These are phyloP conservation scores for Nannoperca australis DNA, from an alignment of 2,797 vertebrate species.

Conservation along the genomic window DNA sequence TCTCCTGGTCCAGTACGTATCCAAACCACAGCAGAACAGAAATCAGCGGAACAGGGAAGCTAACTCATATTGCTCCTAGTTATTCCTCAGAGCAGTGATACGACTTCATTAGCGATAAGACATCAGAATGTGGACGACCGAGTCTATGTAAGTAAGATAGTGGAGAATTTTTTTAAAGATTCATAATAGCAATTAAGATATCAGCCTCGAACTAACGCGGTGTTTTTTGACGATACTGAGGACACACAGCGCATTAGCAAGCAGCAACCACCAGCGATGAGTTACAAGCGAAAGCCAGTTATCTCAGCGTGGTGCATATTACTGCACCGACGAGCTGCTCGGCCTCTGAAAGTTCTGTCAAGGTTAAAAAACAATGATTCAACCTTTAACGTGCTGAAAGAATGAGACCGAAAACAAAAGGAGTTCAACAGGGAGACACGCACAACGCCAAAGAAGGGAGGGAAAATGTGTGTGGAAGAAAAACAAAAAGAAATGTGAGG, in stretches of 20 bases:
- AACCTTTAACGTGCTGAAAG: slow-evolving; percentile 57
- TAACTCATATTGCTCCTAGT: slow-evolving; percentile 26
- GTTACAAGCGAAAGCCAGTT: slow-evolving; percentile 69
- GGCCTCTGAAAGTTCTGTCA: slow-evolving; percentile 65
- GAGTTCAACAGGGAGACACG: slow-evolving; percentile 53
- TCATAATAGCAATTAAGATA: slow-evolving; percentile 30
- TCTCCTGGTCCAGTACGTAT: slow-evolving; percentile 59
- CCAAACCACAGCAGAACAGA: slow-evolving; percentile 58
- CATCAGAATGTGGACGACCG: slow-evolving; percentile 34
- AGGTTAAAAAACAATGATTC: slow-evolving; percentile 74
- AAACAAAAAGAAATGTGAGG: slow-evolving; percentile 26
- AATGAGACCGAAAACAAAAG: slow-evolving; percentile 61
- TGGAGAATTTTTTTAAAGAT: slow-evolving; percentile 8
- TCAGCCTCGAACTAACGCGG: slow-evolving; percentile 17
- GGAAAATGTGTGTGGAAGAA: slow-evolving; percentile 1
- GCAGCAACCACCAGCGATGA: slow-evolving; percentile 55
- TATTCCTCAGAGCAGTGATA: slow-evolving; percentile 23
- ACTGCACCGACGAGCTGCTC: slow-evolving; percentile 54
- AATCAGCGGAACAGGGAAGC: slow-evolving; percentile 60
- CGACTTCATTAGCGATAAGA: slow-evolving; percentile 49
- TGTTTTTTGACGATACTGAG: slow-evolving; percentile 34
- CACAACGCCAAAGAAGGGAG: slow-evolving; percentile 56
- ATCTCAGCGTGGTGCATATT: slow-evolving; percentile 62
- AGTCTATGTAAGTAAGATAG: slow-evolving; percentile 19
- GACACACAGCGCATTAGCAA: slow-evolving; percentile 50